These are phyloP conservation scores for Spialia ferax DNA, from an alignment of 2,888 invertebrate species.

Conservation along the genomic window DNA sequence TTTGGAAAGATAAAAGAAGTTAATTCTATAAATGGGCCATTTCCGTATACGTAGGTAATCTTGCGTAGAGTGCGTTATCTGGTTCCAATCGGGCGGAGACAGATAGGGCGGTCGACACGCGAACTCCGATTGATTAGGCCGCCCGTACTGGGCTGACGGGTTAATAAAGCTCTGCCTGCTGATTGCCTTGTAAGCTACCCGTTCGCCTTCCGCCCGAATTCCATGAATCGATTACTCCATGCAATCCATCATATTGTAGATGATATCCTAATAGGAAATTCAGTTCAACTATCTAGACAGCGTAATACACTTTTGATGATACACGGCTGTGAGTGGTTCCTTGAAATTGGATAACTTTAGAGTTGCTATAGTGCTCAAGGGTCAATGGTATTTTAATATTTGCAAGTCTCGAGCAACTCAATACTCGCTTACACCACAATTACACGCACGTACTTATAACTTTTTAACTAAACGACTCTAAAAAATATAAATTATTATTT, in stretches of 20 bases:
- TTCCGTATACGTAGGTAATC: constrained; percentile 80
- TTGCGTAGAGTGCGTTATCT: constrained; percentile 79
- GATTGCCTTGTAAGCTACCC: constrained; percentile 81
- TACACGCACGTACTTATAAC: too few relatives aligned
- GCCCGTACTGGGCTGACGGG: constrained; percentile 81
- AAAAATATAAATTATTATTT: too few relatives aligned
- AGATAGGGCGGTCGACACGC: constrained; percentile 85
- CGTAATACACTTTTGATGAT: constrained; percentile 22
- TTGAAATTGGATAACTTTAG: constrained; percentile 11
- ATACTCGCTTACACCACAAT: not conserved
- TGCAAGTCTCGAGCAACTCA: not conserved
- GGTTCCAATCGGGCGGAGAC: constrained; percentile 81
- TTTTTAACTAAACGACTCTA: too few relatives aligned
- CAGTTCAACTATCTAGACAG: constrained; percentile 28
- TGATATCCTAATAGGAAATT: constrained; percentile 32
- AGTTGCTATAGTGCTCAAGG: not conserved
- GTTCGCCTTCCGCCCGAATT: constrained; percentile 68
- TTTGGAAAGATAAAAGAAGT: constrained; percentile 81
- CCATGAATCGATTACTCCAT: constrained; percentile 69
- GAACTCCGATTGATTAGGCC: constrained; percentile 84
- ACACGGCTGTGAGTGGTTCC: constrained; percentile 14
- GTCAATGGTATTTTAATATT: not conserved
- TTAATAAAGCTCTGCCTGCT: constrained; percentile 81
- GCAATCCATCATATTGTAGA: constrained; percentile 65
- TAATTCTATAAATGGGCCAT: constrained; percentile 84